These are phyloP conservation scores for Halichoeres trimaculatus DNA, from an alignment of 2,113 vertebrate species.

Conservation along the genomic window DNA sequence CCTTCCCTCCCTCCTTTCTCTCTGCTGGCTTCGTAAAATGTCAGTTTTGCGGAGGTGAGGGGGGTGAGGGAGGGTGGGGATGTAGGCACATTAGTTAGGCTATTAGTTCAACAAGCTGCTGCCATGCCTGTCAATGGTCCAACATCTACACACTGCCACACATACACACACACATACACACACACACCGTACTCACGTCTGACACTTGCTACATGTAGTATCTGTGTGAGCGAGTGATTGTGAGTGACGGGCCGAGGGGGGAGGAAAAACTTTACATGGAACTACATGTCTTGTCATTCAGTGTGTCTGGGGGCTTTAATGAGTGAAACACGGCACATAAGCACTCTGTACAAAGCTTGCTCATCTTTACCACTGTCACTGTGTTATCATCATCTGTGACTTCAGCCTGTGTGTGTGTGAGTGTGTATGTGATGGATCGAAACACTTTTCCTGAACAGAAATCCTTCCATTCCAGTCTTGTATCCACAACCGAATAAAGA, in stretches of 20 bases:
- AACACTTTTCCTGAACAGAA: no score
- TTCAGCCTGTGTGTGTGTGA: conserved; percentile 14
- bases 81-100: conserved; percentile 97
- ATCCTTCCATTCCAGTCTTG: no score
- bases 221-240: conserved; percentile 45
- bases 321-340: conserved; percentile 65
- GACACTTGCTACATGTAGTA: conserved; percentile 74
- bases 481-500: no score
- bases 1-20: conserved; percentile 38
- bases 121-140: conserved; percentile 96
- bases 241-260: conserved; percentile 56
- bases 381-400: conserved; percentile 40
- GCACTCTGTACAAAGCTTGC: conserved; percentile 36
- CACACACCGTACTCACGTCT: conserved; percentile 22
- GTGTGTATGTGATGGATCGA: conserved; percentile 4
- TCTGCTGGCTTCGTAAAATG: conserved; percentile 62
- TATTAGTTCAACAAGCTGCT: conserved; percentile 99
- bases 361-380: conserved; percentile 56
- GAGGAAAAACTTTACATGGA: conserved; percentile 35
- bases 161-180: conserved; percentile 24
- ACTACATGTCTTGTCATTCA: conserved; percentile 34
- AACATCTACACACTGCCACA: conserved; percentile 61
- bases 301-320: conserved; percentile 54
- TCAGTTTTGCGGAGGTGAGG: conserved; percentile 69
- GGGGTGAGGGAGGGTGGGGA: conserved; percentile 62